Conservation (phyloP, 2,888 invertebrate genomes). For the Himalopsyche japonica region DNA sequence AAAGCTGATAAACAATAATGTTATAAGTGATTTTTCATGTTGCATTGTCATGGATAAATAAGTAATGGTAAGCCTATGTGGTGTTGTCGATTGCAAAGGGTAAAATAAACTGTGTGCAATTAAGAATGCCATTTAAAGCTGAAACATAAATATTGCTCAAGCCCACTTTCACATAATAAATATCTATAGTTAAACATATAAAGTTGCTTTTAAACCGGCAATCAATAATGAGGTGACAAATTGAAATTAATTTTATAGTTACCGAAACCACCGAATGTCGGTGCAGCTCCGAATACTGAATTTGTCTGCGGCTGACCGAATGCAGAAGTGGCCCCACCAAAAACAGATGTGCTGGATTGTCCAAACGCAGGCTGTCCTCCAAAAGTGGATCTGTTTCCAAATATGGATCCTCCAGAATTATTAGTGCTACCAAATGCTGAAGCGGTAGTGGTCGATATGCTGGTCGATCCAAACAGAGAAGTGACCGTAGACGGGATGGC, state of each 20-base stretch:
- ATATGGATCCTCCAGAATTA: slow-evolving; percentile 40
- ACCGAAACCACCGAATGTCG: slow-evolving; percentile 30
- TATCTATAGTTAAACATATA: too few relatives aligned
- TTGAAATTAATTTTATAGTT: neutral
- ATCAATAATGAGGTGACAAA: neutral
- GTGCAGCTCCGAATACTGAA: slow-evolving; percentile 38
- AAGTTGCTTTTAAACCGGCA: too few relatives aligned
- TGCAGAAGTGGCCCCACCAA: slow-evolving; percentile 44
- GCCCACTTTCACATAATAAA: too few relatives aligned
- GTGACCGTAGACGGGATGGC: slow-evolving; percentile 46
- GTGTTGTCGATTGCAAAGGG: too few relatives aligned
- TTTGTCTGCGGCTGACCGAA: slow-evolving; percentile 49
- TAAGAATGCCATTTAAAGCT: neutral
- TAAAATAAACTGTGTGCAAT: neutral
- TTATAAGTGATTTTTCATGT: too few relatives aligned
- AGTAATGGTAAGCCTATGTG: too few relatives aligned
- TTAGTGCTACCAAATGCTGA: slow-evolving; percentile 47
- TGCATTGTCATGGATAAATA: too few relatives aligned
- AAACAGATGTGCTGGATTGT: slow-evolving; percentile 43
- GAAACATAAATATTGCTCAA: too few relatives aligned
- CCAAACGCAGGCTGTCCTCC: slow-evolving; percentile 50
- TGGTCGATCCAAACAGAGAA: slow-evolving; percentile 54
- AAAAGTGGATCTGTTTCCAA: slow-evolving; percentile 37
- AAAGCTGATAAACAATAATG: too few relatives aligned
- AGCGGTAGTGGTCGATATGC: slow-evolving; percentile 54